Evolutionary conservation across 2,113 vertebrate species (phyloP), one percentile per base, ranked within the genome.

Genomic region (Noctilio leporinus): DNA sequence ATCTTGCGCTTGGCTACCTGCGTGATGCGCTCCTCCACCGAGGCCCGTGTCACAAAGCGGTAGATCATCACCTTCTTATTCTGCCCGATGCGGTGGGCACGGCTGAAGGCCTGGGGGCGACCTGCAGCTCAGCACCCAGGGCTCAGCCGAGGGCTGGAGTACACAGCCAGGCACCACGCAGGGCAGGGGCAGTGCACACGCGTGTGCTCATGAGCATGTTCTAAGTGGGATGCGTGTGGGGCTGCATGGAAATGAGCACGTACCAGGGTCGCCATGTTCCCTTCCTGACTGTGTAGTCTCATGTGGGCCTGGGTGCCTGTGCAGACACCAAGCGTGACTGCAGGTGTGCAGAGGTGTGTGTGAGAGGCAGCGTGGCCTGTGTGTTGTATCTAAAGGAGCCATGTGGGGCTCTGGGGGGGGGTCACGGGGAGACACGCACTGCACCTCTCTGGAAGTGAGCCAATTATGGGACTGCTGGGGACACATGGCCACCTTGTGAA

Each of bases 51-150:
- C 97, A 99, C 99, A 0, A 99, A 99, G 59, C 99, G 99, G 95
- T 99, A 99, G 97, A 99, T 99, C 99, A 99, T 99, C 96, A 99
- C 99, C 97, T 99, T 99, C 98, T 97, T 99, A 97, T 99, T 99
- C 97, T 99, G 99, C 26, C 99, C 99, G 0, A 99, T 99, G 43
- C 99, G 99, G 97, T 99, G 99, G 8, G 99, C 99, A 45, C 99
- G 98, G 99, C 99, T 99, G 95, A 99, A 99, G 0, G 99, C 99
- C 99, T 99, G 98, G 0, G 70, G 96, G 57, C 8, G 22, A 86
- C 26, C 4, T 0, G 45, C 19, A 8, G 69, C 87, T 96, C 80
- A 96, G 82, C 3, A 17, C 51, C 67, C 20, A 0, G 2, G 47
- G 45, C 40, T 19, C 28, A 2, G 1, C 51, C 19, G 0, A 38